Evolutionary conservation across 2,797 vertebrate genomes (phyloP).

Genomic region (Falco columbarius): DNA sequence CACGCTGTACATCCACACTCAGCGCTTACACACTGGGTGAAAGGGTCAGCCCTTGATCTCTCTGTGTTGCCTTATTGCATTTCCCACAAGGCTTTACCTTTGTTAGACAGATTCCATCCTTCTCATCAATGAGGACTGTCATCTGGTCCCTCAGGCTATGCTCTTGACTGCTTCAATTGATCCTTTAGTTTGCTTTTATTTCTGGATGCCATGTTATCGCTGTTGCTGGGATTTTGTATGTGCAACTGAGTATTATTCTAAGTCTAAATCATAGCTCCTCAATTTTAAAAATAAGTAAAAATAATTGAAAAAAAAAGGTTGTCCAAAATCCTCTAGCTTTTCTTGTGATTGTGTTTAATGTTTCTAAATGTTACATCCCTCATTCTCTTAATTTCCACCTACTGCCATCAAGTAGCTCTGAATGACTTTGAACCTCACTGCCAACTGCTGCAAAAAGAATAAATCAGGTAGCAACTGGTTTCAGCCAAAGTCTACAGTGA

Average conservation of each 20-base stretch:
- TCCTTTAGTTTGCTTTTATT: slow-evolving; percentile 50
- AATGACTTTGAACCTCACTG: slow-evolving; percentile 52
- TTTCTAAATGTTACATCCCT: neutral
- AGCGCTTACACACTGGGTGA: neutral
- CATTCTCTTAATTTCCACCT: neutral
- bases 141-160: slow-evolving; percentile 30
- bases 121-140: slow-evolving; percentile 24
- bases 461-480: slow-evolving; percentile 70
- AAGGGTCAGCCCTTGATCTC: slow-evolving; percentile 39
- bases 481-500: slow-evolving; percentile 72
- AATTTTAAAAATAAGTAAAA: neutral
- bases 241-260: neutral
- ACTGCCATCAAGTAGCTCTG: neutral
- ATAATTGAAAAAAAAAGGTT: neutral
- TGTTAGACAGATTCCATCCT: slow-evolving; percentile 22
- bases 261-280: neutral
- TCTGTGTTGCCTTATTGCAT: slow-evolving; percentile 8
- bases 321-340: neutral
- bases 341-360: neutral
- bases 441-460: slow-evolving; percentile 51
- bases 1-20: neutral
- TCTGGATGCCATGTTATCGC: neutral
- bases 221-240: neutral
- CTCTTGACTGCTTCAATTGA: slow-evolving; percentile 11
- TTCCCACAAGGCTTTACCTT: slow-evolving; percentile 31